A percentile compares a stretch with the other conserved stretches of the same genome.
These are phyloP conservation scores for Umimayanthus kanabou DNA, from an alignment of 92 coral and sea anemone species.

Conservation along the genomic window DNA sequence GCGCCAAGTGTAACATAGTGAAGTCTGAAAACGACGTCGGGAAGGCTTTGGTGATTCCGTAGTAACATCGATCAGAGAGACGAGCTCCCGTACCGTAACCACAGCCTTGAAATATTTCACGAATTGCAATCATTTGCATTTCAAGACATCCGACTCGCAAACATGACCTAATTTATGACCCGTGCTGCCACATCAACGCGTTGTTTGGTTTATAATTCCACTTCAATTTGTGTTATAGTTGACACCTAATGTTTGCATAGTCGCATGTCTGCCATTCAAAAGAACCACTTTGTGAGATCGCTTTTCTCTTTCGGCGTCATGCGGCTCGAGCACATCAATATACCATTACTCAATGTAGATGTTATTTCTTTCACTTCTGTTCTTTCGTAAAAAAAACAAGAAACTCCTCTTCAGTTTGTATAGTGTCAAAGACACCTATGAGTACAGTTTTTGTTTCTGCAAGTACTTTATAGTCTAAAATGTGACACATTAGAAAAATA, in stretches of 20 bases:
- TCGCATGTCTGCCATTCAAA: conserved; percentile 11
- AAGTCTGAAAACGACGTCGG: neutral
- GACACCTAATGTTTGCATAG: conserved; percentile 35
- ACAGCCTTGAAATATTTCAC: conserved; percentile 31
- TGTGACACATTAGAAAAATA: neutral
- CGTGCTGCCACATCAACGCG: conserved; percentile 13
- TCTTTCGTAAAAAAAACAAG: neutral
- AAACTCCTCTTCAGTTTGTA: neutral
- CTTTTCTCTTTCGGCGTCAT: conserved; percentile 25
- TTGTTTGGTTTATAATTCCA: conserved; percentile 26
- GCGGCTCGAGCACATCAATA: conserved; percentile 9
- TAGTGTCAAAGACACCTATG: neutral
- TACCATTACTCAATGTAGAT: neutral
- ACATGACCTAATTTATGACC: conserved; percentile 48
- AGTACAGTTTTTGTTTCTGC: neutral
- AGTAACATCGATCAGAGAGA: conserved; percentile 12
- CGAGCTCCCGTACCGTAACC: conserved; percentile 38
- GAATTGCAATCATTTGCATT: conserved; percentile 42
- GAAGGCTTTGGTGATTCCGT: neutral
- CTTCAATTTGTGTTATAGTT: conserved; percentile 28
- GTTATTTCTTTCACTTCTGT: conserved; percentile 12
- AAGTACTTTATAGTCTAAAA: neutral
- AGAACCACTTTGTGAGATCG: neutral
- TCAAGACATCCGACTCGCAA: conserved; percentile 42
- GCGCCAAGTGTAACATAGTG: neutral